phyloP scores from a whole-genome alignment of 2,888 invertebrate genomes.

The Palloptera scutellata region DNA sequence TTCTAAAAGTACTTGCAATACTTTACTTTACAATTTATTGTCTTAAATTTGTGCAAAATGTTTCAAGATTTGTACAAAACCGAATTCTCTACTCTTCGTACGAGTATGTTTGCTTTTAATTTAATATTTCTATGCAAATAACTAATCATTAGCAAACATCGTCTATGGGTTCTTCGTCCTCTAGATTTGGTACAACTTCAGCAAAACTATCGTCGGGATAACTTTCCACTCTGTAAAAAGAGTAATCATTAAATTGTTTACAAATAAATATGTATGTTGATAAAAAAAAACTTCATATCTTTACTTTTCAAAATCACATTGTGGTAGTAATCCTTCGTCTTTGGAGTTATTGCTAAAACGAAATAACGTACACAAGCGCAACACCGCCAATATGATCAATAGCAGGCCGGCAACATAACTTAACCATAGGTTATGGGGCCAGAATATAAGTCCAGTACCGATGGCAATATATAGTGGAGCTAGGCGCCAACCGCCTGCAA shows the following conservation, averaged over 20 bases:
- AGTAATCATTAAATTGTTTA: slow-evolving; percentile 6
- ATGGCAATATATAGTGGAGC: slow-evolving; percentile 57
- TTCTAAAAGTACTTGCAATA: no score
- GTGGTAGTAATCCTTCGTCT: slow-evolving; percentile 60
- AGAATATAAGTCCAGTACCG: slow-evolving; percentile 57
- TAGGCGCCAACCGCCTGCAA: slow-evolving; percentile 59
- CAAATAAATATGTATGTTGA: neutral
- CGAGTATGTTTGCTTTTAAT: no score
- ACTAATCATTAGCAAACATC: slow-evolving; percentile 55
- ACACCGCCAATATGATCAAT: slow-evolving; percentile 63
- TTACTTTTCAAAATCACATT: slow-evolving; percentile 62
- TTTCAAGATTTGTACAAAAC: no score
- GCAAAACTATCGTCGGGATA: slow-evolving; percentile 56
- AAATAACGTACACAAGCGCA: slow-evolving; percentile 62
- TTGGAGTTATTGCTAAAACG: slow-evolving; percentile 52
- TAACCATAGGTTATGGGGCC: slow-evolving; percentile 66
- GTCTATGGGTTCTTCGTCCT: slow-evolving; percentile 58
- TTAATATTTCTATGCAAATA: no score
- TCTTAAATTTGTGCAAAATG: no score
- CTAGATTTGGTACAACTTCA: slow-evolving; percentile 52
- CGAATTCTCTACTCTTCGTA: no score
- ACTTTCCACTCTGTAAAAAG: slow-evolving; percentile 53
- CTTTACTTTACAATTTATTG: no score
- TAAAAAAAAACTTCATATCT: neutral
- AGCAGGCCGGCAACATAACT: slow-evolving; percentile 66